Base-by-base conservation (phyloP, 2,113 vertebrate species). In the Corythornis vintsioides region DNA sequence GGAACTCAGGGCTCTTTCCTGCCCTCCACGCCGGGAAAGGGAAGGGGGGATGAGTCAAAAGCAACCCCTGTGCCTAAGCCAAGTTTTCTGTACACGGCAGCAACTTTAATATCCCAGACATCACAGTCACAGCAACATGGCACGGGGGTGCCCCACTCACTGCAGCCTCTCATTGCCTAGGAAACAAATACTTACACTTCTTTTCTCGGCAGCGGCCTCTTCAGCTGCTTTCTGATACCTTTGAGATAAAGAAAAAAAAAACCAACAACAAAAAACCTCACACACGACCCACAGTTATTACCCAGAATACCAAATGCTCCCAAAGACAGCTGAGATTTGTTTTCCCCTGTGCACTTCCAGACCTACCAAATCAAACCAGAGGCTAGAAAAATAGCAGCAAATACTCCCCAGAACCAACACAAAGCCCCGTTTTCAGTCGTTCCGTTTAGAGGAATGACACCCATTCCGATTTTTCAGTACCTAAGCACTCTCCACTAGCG, bases 161-260 rank as follows among this genome's bases (percentile, higher is more conserved):
- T n/a, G 42, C 28, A 48, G 9, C 9, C 56, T 73, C 50, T 83
- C 6, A 48, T 18, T 67, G 55, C 83, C 64, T 9, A 18, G 25
- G 50, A 70, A 78, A 88, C 42, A 85, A 93, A 90, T 94, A 97
- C 96, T 98, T 96, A 98, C 98, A 74, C 26, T 97, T 93, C 85
- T 98, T 64, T 97, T 98, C 48, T 98, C 98, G 64, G 92, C 88
- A 57, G 94, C 95, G 33, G 97, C 96, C 96, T 98, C 98, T 86
- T 98, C 98, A 65, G 98, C 98, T 28, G 98, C 98, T 83, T 97
- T 98, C 96, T 98, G 98, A 88, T 98, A 98, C 95, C 98, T 98
- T 96, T 52, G 71, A 65, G 89, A 91, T 76, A 79, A 28, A 20
- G n/a, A 5, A 50, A 25, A 6, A 20, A 2, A 55, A 72, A 20